These are phyloP conservation scores for Dicyrtomina minuta DNA, from an alignment of 2,888 invertebrate genomes.

Conservation along the genomic window DNA sequence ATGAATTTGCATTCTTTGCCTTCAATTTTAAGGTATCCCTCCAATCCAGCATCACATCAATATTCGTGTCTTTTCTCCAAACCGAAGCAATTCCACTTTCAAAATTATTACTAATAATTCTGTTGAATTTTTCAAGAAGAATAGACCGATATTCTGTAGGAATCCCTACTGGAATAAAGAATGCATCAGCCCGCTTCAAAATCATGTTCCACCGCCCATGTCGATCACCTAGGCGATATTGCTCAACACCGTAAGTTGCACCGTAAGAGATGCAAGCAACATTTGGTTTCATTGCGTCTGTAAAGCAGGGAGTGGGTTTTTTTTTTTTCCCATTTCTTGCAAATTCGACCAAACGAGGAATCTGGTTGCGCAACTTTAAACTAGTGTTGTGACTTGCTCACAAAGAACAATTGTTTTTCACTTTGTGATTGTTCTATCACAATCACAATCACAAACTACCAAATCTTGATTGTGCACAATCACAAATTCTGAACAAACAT, in stretches of 20 bases:
- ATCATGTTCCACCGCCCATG: background rate
- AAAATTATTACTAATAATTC: background rate
- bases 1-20: too few relatives aligned
- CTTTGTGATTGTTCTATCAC: too few relatives aligned
- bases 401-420: too few relatives aligned
- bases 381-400: too few relatives aligned
- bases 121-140: background rate
- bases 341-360: background rate
- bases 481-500: too few relatives aligned
- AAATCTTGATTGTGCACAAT: too few relatives aligned
- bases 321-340: background rate
- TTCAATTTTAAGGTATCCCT: too few relatives aligned
- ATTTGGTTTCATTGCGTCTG: background rate
- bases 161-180: background rate
- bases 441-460: too few relatives aligned
- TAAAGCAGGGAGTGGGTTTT: too few relatives aligned
- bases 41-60: background rate
- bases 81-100: background rate
- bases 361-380: background rate
- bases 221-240: background rate
- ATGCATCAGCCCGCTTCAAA: background rate
- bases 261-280: background rate
- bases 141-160: background rate
- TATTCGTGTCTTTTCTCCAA: background rate
- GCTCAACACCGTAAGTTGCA: too few relatives aligned